Evolutionary conservation across 2,113 vertebrate species (phyloP), one percentile per base, ranked within the genome.

Genomic region (Rhineura floridana): DNA sequence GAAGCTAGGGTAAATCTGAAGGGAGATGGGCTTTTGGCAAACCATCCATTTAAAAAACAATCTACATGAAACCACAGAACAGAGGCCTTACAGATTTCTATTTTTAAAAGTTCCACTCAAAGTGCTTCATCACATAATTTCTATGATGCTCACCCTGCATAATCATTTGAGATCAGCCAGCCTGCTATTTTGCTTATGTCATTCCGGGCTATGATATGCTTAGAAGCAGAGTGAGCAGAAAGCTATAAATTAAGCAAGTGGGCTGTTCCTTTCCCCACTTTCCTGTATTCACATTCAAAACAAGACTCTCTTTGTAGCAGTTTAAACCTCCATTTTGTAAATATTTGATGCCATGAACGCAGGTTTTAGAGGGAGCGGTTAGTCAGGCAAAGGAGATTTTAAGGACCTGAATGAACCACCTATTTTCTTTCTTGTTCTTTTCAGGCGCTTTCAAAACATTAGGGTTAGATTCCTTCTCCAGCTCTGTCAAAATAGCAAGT

Each of bases 231-330:
- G 30, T 25, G 65, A 79, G 59, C 81, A 89, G 33, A 84, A 89
- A 19, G 1, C 50, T 79, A 3, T 75, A 87, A 87, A 82, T 81
- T 4, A 28, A 50, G 55, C 30, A 88, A 36, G 8, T 80, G 25
- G 81, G 83, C 42, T 44, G 50, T 84, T 42, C 11, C 30, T 91
- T 90, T 46, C 82, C 63, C 12, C 78, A 80, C 42, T 42, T 72
- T 94, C 72, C 63, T 84, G 8, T 77, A 67, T 30, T 59, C 44
- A 67, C 33, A 25, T 44, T 82, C 33, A 48, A 88, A 90, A 94
- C 90, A 95, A 88, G 25, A 19, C 83, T 4, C 77, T 89, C 91
- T 91, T 91, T 91, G n/a, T 92, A 82, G 75, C 44, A 33, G 70
- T 63, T 76, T 86, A 81, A 88, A 62, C 23, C 6, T 39, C 76